Percentiles rank a stretch among this genome's conserved stretches.
phyloP scores from a whole-genome alignment of 2,113 vertebrate genomes.

The Carassius auratus region DNA sequence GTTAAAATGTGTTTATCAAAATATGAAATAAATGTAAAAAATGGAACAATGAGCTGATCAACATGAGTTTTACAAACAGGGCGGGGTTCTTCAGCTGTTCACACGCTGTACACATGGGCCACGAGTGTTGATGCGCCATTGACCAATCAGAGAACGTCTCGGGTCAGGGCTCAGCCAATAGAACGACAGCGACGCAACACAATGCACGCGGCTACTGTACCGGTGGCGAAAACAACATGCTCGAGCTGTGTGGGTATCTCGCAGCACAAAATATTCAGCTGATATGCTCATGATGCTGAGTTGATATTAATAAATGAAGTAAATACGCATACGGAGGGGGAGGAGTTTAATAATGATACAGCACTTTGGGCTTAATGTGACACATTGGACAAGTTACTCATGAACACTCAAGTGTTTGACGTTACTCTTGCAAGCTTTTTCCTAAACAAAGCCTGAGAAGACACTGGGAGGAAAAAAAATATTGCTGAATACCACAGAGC shows the following conservation, averaged over 20 bases:
- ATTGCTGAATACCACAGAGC: neutral
- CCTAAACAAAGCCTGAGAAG: neutral
- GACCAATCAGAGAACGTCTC: constrained; percentile 66
- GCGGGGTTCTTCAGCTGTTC: constrained; percentile 46
- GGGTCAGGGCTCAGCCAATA: constrained; percentile 62
- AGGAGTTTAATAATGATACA: neutral
- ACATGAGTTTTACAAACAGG: neutral
- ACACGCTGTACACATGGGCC: constrained; percentile 70
- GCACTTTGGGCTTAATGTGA: neutral
- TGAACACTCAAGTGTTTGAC: neutral
- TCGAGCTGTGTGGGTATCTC: too few species aligned
- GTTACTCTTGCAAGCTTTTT: neutral
- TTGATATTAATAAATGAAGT: neutral
- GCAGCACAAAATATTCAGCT: neutral
- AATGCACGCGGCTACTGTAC: constrained; percentile 2
- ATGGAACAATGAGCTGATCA: neutral
- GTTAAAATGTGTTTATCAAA: neutral
- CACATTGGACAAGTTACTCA: neutral
- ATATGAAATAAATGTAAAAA: neutral
- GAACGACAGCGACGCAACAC: neutral
- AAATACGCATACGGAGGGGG: neutral
- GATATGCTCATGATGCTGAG: too few species aligned
- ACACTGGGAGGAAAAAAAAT: neutral
- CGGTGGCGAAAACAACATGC: neutral
- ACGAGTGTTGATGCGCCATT: constrained; percentile 61